phyloP scores from a whole-genome alignment of 2,797 vertebrate genomes.

The Dipus sagitta region DNA sequence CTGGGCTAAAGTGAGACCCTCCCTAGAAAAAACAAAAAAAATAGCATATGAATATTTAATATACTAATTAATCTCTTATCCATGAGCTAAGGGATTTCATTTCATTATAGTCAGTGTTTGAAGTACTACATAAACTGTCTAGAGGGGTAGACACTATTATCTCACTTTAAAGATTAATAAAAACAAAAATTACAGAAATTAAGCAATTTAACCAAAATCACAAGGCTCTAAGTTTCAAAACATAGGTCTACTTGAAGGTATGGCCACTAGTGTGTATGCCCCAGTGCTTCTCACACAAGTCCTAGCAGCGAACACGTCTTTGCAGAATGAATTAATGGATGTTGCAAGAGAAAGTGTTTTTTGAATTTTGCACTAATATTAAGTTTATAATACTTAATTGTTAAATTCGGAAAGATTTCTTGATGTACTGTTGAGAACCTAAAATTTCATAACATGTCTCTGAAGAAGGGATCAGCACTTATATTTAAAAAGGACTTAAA shows the following conservation, averaged over 20 bases:
- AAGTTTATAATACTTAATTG: not conserved
- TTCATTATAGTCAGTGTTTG: conserved; percentile 30
- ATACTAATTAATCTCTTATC: not conserved
- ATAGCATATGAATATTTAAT: not conserved
- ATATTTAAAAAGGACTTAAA: not conserved
- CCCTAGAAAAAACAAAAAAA: no score
- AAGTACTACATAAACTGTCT: not conserved
- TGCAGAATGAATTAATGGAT: not conserved
- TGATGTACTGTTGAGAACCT: not conserved
- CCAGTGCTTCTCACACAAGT: not conserved
- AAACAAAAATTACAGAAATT: not conserved
- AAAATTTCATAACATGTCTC: not conserved
- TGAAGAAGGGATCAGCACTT: not conserved
- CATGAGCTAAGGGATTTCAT: not conserved
- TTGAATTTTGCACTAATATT: not conserved
- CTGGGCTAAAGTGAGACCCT: no score
- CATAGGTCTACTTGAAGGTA: not conserved
- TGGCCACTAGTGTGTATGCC: not conserved
- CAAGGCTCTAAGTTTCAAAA: no score
- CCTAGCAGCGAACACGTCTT: not conserved
- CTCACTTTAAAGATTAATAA: not conserved
- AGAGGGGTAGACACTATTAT: not conserved
- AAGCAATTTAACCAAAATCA: not conserved
- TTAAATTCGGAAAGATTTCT: not conserved
- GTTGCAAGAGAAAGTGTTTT: not conserved